Evolutionary conservation across 2,113 vertebrate species (phyloP), one percentile per base, ranked within the genome.

Genomic region (Phoxinus phoxinus): DNA sequence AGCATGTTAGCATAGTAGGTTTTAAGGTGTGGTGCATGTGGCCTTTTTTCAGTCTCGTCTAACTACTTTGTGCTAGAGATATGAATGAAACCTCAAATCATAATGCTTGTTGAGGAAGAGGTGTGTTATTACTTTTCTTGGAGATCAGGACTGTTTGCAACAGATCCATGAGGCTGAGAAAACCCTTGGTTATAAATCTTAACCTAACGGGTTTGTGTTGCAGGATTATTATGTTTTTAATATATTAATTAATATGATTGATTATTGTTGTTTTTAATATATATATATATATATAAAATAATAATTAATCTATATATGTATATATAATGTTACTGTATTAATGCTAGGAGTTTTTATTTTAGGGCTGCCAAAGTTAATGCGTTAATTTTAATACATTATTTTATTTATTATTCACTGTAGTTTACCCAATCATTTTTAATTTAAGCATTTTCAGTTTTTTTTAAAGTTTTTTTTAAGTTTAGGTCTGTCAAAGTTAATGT

Each of bases 1-100:
- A 27, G 23, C 79, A 12, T 81, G 25, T 46, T 65, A 48, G 41
- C 6, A 10, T 23, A 23, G 59, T 35, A 65, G 59, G 2, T 27
- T 27, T 80, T 2, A 27, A 51, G 25, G 44, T 51, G 25, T 69
- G 61, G 79, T 53, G 46, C 27, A 53, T 81, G 59, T 46, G 53
- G 51, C 9, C 6, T n/a, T 48, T 13, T 32, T 63, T 17, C n/a
- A 80, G 15, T 41, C 37, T 73, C 2, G 37, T 25, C 37, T 37
- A 6, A 46, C 37, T 41, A 25, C 37, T 25, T 25, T 73, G 37
- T 73, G 71, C 23, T 73, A 44, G 35, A 44, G 37, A 44, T 37
- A 73, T 25, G 37, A 73, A 73, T 73, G 6, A 46, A 73, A 17
- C 71, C 37, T 73, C 13, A 73, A 73, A 73, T 73, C 71, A 73